Conservation (phyloP, 2,113 vertebrate genomes). For the Macroglossus sobrinus region DNA sequence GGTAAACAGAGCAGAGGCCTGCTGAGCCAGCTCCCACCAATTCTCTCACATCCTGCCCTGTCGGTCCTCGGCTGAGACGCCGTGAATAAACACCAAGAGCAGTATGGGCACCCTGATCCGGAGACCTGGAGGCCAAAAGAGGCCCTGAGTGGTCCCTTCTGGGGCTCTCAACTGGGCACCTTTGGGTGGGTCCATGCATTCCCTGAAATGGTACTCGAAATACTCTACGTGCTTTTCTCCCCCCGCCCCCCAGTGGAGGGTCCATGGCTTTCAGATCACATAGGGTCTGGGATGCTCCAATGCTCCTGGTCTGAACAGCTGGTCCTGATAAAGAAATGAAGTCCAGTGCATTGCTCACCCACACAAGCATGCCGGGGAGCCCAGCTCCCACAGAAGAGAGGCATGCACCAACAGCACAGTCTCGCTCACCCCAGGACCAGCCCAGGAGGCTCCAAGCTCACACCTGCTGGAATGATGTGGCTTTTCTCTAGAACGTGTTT, state of each 20-base stretch:
- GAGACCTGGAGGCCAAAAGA: not conserved
- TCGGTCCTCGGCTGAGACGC: not conserved
- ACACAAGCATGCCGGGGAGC: not conserved
- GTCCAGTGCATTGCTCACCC: fast-evolving
- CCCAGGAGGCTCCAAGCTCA: fast-evolving
- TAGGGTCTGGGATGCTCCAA: not conserved
- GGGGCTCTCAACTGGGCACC: not conserved
- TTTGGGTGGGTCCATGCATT: not conserved
- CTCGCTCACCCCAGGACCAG: not conserved
- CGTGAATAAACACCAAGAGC: not conserved
- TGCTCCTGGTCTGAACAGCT: fast-evolving
- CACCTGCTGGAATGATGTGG: fast-evolving
- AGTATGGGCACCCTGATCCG: fast-evolving
- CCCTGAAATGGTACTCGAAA: not conserved
- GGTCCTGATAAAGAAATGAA: not conserved
- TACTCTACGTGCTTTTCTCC: fast-evolving
- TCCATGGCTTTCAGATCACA: not conserved
- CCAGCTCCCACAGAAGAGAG: not conserved
- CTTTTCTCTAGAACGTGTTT: not conserved
- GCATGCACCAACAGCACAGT: fast-evolving
- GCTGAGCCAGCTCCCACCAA: not conserved
- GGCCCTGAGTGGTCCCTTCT: not conserved
- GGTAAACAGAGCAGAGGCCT: not conserved
- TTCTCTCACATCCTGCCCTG: not conserved
- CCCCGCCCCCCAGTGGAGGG: not conserved